phyloP scores from a whole-genome alignment of 2,888 invertebrate genomes.

The Hipparchia semele region DNA sequence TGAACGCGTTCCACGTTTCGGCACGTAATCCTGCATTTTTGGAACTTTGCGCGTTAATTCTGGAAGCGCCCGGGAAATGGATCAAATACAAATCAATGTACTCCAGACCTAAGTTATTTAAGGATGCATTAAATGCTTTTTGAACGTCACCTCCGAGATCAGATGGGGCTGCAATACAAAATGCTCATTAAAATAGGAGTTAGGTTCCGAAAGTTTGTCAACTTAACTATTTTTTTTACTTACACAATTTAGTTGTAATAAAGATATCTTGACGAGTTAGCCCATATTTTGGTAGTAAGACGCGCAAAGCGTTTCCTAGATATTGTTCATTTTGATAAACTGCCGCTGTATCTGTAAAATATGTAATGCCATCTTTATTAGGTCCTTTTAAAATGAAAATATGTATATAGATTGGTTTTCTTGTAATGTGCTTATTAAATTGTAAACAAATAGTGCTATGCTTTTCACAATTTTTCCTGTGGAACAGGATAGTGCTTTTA shows the following conservation, averaged over 20 bases:
- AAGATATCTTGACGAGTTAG: conserved; percentile 89
- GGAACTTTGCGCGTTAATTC: conserved; percentile 46
- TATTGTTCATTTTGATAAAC: conserved; percentile 90
- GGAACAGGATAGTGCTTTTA: too few species aligned
- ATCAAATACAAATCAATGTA: conserved; percentile 92
- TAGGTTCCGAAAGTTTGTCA: neutral
- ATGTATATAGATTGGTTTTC: neutral
- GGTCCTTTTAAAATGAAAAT: neutral
- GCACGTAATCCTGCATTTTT: conserved; percentile 82
- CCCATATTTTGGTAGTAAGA: conserved; percentile 86
- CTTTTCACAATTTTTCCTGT: too few species aligned
- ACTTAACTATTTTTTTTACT: conserved; percentile 41
- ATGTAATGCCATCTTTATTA: neutral
- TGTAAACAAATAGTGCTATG: too few species aligned
- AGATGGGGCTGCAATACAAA: conserved; percentile 53
- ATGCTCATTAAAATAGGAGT: neutral
- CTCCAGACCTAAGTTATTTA: conserved; percentile 84
- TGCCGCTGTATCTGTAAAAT: conserved; percentile 87
- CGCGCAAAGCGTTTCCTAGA: conserved; percentile 86
- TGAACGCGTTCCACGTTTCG: conserved; percentile 87
- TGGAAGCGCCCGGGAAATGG: conserved; percentile 91
- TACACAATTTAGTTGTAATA: conserved; percentile 91
- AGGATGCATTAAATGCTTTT: conserved; percentile 82
- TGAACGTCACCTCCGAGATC: conserved; percentile 58
- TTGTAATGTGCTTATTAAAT: neutral